Base-by-base conservation (phyloP, 35 echinoderm and acorn worm genomes). In the Heliocidaris erythrogramma region DNA sequence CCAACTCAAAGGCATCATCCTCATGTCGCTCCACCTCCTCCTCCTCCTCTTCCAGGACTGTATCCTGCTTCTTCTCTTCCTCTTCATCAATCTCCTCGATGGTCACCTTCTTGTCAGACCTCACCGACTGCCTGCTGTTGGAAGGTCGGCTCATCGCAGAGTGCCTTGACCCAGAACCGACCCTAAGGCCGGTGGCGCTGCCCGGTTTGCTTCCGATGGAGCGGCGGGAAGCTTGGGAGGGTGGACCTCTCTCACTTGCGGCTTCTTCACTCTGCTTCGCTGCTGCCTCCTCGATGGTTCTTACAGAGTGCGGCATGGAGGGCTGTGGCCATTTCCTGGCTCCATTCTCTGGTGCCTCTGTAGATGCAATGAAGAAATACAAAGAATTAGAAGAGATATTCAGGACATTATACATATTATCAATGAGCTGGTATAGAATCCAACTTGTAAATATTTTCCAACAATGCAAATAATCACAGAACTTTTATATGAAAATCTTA, bases 321-420 rank as follows among this genome's bases (percentile, higher is more conserved):
- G 95, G 95, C 91, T 96, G 95, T 21, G 95, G 92, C 95, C 94
- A 96, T 61, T 95, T 97, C 48, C 94, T 95, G 85, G 92, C 78
- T 31, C 93, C 94, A 95, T 96, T 91, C 90, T 96, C 97, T 91
- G 95, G 95, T 65, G 94, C 92, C 84, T 95, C 97, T 97, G 86
- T 50, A 93, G 59, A 18, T 9, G 47, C 27, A 60, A 89, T 95
- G 32, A 48, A 50, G 48, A 60, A 18, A 9, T 5, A 94, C 5
- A 65, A 10, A 31, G 30, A 47, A 17, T 31, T 49, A 10, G 32
- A 9, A 3, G 30, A 88, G 0, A 88, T 87, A 24, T 71, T 94
- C 10, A 5, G 13, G 16, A 90, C 5, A 49, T 32, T 59, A 31
- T 9, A 35, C 30, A n/a, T 12, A 49, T 71, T 65, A 93, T 47